Evolutionary conservation across 2,888 invertebrate species (phyloP).

Genomic region (Antheraea yamamai): DNA sequence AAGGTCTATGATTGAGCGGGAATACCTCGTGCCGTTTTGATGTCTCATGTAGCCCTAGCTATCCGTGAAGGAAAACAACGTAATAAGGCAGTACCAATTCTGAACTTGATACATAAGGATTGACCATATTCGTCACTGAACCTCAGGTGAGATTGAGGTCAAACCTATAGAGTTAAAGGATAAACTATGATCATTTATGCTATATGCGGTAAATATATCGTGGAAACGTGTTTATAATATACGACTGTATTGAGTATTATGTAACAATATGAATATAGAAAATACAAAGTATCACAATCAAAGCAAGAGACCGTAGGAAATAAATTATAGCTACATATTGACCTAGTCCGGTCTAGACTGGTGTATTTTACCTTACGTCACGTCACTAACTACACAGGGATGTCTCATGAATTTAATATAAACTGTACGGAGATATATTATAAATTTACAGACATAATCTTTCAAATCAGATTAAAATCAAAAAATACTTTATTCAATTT

Average conservation of each 20-base stretch:
- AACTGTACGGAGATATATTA: too few relatives aligned
- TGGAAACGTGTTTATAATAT: not conserved
- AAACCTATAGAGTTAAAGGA: not conserved
- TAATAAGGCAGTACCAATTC: not conserved
- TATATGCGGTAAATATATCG: not conserved
- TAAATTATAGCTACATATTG: not conserved
- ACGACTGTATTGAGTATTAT: not conserved
- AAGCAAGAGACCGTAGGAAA: not conserved
- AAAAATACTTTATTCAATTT: too few relatives aligned
- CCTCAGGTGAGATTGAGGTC: not conserved
- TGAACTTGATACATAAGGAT: not conserved
- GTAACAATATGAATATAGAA: not conserved
- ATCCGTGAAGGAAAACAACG: not conserved
- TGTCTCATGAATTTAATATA: not conserved
- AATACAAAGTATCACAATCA: not conserved
- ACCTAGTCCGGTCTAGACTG: not conserved
- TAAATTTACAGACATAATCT: too few relatives aligned
- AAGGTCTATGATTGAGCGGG: too few relatives aligned
- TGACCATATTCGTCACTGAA: not conserved
- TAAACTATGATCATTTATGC: not conserved
- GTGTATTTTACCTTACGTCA: constrained; percentile 1
- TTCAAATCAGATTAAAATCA: too few relatives aligned
- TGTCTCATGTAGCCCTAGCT: too few relatives aligned
- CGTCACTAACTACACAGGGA: not conserved
- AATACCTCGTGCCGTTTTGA: too few relatives aligned